Evolutionary conservation across 2,888 invertebrate species (phyloP).

Genomic region (Tholera decimalis): DNA sequence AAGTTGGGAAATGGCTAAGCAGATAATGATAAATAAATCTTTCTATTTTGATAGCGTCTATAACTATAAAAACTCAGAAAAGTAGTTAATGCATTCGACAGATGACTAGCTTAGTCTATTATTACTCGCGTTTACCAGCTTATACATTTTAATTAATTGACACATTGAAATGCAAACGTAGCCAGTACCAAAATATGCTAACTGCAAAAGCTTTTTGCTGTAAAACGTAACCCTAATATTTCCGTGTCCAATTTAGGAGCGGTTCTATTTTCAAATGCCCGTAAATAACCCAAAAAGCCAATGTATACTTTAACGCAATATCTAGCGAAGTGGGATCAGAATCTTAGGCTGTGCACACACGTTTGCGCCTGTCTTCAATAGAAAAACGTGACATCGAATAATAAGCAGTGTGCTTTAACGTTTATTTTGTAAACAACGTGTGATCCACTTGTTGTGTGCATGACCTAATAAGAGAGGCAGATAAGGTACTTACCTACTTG

Average conservation of each 20-base stretch:
- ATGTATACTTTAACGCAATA: conserved; percentile 14
- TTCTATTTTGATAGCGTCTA: too few species aligned
- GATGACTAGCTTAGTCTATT: too few species aligned
- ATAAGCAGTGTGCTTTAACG: conserved; percentile 50
- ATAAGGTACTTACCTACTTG: conserved; percentile 36
- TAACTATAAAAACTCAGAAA: too few species aligned
- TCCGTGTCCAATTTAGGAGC: neutral
- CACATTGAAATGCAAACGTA: neutral
- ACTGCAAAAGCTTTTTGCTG: neutral
- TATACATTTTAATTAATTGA: too few species aligned
- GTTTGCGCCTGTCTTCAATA: conserved; percentile 37
- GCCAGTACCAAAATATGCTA: neutral
- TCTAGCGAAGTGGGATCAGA: conserved; percentile 6
- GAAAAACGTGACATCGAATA: conserved; percentile 61
- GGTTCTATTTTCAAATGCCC: neutral
- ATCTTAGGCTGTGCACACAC: conserved; percentile 48
- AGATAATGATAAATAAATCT: too few species aligned
- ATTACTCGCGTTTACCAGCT: too few species aligned
- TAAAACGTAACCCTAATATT: conserved; percentile 3
- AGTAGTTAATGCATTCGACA: too few species aligned
- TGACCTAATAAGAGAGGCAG: conserved; percentile 36
- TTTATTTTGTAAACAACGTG: conserved; percentile 55
- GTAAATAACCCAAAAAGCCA: conserved; percentile 16
- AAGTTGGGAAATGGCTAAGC: too few species aligned
- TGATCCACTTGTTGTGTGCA: conserved; percentile 47